phyloP scores from a whole-genome alignment of 30 jellyfish, hydroid and myxozoan genomes.

The Aurelia sp. region DNA sequence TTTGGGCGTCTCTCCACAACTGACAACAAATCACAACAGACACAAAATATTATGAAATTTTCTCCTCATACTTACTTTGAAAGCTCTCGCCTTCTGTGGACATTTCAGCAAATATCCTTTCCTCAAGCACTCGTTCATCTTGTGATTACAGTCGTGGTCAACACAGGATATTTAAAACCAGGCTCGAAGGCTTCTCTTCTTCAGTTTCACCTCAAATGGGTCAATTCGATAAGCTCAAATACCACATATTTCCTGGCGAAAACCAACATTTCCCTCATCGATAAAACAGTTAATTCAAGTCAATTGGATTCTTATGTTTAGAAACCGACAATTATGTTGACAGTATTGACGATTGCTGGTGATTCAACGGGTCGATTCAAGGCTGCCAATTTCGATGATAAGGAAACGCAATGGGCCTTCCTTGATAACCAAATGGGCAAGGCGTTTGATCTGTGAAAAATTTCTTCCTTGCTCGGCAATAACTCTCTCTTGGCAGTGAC shows the following conservation, averaged over 20 bases:
- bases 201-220: not conserved
- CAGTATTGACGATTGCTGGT: not conserved
- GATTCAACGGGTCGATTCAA: too few relatives aligned
- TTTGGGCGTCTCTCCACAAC: too few relatives aligned
- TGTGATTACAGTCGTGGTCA: not conserved
- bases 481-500: too few relatives aligned
- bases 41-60: too few relatives aligned
- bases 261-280: conserved; percentile 48
- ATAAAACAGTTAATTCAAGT: conserved; percentile 14
- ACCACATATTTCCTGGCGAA: conserved; percentile 69
- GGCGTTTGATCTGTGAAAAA: too few relatives aligned
- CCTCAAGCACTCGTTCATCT: conserved; percentile 66
- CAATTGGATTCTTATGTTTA: not conserved
- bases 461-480: too few relatives aligned
- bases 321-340: not conserved
- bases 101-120: conserved; percentile 90
- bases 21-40: too few relatives aligned
- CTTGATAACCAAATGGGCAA: too few relatives aligned
- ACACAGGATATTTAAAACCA: not conserved
- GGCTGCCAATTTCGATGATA: not conserved
- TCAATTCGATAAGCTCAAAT: conserved; percentile 8
- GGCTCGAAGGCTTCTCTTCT: not conserved
- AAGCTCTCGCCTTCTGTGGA: conserved; percentile 93
- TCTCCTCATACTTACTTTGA: conserved; percentile 73
- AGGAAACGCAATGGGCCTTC: too few relatives aligned